Evolutionary conservation across 2,888 invertebrate species (phyloP).

Genomic region (Oscheius sp.): DNA sequence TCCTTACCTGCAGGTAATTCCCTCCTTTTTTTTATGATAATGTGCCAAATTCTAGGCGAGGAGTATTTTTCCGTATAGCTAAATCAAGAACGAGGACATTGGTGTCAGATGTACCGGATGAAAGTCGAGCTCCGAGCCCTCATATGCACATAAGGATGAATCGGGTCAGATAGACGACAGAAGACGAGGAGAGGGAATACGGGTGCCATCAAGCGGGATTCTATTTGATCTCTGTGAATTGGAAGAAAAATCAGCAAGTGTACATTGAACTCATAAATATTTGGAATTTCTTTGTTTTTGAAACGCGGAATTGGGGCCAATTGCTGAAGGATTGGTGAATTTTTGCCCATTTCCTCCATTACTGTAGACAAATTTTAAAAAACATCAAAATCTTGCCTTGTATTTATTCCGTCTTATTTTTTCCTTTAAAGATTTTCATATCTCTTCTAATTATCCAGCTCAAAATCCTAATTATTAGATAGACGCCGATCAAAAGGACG

Average conservation of each 20-base stretch:
- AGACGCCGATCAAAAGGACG: conserved; percentile 41
- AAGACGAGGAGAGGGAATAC: neutral
- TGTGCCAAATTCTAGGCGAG: conserved; percentile 36
- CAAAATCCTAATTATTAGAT: conserved; percentile 17
- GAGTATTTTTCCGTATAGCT: conserved; percentile 40
- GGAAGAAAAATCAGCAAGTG: no score
- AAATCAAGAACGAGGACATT: conserved; percentile 59
- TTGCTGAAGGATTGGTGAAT: no score
- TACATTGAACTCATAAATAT: no score
- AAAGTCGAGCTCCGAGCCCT: conserved; percentile 51
- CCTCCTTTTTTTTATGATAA: neutral
- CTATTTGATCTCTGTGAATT: neutral
- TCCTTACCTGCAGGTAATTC: conserved; percentile 52
- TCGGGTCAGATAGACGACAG: conserved; percentile 36
- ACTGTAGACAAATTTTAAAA: no score
- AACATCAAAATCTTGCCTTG: no score
- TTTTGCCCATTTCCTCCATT: no score
- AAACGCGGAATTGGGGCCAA: no score
- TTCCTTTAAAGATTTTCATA: neutral
- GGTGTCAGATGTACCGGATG: conserved; percentile 57
- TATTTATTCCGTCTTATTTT: no score
- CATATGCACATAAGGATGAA: conserved; percentile 46
- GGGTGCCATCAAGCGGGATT: neutral
- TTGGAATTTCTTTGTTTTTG: no score
- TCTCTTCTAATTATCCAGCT: neutral